Base-by-base conservation (phyloP, 2,113 vertebrate genomes). In the Melanerpes formicivorus region DNA sequence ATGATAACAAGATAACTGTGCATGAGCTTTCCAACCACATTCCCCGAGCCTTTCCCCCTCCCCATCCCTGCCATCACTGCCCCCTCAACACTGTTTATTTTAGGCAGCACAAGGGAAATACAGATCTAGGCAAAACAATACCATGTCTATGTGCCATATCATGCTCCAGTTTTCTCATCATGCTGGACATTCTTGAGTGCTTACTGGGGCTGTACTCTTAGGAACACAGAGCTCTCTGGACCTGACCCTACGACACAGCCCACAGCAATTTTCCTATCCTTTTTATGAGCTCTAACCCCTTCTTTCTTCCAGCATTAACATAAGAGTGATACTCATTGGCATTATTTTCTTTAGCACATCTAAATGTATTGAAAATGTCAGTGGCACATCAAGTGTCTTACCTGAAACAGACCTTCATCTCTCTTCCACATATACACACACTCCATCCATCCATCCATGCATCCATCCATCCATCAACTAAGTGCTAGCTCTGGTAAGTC, bases 111-210 rank as follows among this genome's bases (percentile, higher is more conserved):
- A 54, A 86, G 77, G 62, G 77, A 46, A 69, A 90, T 63, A 62
- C n/a, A 46, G 72, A 91, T 80, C 82, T 88, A 90, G 69, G 90
- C 76, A 90, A 88, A 95, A 93, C 82, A 93, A 86, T 90, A 80
- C 74, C 29, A 48, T 19, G 37, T 81, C 83, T 88, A 6, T 65
- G 70, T 86, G 83, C 80, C 77, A 30, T 48, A 86, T 65, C 37
- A 60, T 63, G 73, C 54, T 65, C 78, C 73, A 10, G 25, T 80
- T 93, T 94, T 94, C 76, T 90, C 77, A 67, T 56, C 64, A 11
- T 19, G 16, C 37, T 66, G 54, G 46, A 58, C 26, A 72, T 50
- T 81, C 82, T n/a, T 65, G n/a, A 74, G 27, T 75, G 32, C 8
- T 84, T 91, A 87, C 60, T 2, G 11, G 50, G 29, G 67, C 55